Conservation (phyloP, 2,888 invertebrate species). For the Acanthosepion esculentum region DNA sequence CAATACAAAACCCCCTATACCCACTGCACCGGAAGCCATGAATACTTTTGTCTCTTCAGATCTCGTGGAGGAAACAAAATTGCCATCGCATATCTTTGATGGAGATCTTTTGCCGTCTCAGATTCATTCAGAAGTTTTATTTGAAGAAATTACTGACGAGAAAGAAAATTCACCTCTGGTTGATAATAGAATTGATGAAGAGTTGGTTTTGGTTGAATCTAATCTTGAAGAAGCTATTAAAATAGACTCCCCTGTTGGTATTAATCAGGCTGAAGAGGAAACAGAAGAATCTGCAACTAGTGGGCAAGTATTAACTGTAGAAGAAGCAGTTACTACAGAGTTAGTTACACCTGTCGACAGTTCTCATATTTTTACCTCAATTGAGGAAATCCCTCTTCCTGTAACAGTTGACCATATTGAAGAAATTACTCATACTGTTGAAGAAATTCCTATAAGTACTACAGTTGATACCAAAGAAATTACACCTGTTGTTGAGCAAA, state of each 20-base stretch:
- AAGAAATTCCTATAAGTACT: too few relatives aligned
- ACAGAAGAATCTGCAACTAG: not conserved
- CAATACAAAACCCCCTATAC: not conserved
- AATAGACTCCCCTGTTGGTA: not conserved
- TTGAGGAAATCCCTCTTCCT: too few relatives aligned
- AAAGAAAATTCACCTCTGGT: not conserved
- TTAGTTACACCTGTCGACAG: too few relatives aligned
- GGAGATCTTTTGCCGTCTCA: conserved; percentile 39
- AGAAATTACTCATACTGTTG: too few relatives aligned
- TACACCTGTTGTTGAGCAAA: too few relatives aligned
- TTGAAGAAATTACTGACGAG: conserved; percentile 6
- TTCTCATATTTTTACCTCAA: too few relatives aligned
- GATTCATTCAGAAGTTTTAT: conserved; percentile 37
- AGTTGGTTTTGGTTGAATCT: too few relatives aligned
- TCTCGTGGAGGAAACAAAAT: not conserved
- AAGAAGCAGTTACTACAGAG: not conserved
- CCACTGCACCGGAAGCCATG: not conserved
- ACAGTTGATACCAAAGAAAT: too few relatives aligned
- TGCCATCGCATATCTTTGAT: conserved; percentile 41
- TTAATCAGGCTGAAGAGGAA: conserved; percentile 40
- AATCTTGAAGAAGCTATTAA: too few relatives aligned
- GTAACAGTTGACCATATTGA: too few relatives aligned
- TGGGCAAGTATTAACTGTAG: conserved; percentile 46
- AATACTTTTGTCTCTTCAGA: not conserved
- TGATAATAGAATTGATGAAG: too few relatives aligned